phyloP scores from a whole-genome alignment of 2,113 vertebrate species.

The Lathamus discolor region DNA sequence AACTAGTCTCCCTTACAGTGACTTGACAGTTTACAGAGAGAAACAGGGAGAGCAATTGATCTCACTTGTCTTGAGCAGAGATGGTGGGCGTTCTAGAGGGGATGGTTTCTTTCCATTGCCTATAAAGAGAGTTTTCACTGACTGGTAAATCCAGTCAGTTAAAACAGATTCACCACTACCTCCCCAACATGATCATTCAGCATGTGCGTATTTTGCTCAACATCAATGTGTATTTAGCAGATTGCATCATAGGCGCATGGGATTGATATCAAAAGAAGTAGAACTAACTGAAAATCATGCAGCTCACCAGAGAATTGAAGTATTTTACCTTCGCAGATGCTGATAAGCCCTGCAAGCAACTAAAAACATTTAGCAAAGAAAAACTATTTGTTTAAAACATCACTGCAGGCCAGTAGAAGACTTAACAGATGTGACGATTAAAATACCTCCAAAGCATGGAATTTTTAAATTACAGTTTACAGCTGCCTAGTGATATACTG shows the following conservation, averaged over 20 bases:
- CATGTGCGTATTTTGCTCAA: neutral
- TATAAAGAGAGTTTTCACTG: neutral
- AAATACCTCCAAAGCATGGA: neutral
- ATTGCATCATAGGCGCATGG: neutral
- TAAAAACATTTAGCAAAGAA: neutral
- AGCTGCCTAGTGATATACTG: neutral
- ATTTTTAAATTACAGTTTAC: neutral
- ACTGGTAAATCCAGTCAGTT: neutral
- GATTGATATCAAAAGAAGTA: conserved; percentile 12
- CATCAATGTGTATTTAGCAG: neutral
- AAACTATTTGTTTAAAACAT: conserved; percentile 21
- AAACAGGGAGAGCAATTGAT: neutral
- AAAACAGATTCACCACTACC: neutral
- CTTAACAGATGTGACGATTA: neutral
- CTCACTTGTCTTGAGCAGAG: neutral
- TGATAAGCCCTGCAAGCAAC: conserved; percentile 1
- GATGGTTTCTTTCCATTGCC: neutral
- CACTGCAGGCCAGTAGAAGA: neutral
- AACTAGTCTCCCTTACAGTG: neutral
- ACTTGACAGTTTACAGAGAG: neutral
- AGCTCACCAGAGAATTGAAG: neutral
- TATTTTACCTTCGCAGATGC: conserved; percentile 29
- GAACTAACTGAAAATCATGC: neutral
- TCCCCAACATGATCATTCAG: neutral
- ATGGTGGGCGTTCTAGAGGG: neutral